Percentiles rank a stretch among this genome's conserved stretches.
These are phyloP conservation scores for Caenorhabditis angaria DNA, from an alignment of 2,888 invertebrate species.

Conservation along the genomic window DNA sequence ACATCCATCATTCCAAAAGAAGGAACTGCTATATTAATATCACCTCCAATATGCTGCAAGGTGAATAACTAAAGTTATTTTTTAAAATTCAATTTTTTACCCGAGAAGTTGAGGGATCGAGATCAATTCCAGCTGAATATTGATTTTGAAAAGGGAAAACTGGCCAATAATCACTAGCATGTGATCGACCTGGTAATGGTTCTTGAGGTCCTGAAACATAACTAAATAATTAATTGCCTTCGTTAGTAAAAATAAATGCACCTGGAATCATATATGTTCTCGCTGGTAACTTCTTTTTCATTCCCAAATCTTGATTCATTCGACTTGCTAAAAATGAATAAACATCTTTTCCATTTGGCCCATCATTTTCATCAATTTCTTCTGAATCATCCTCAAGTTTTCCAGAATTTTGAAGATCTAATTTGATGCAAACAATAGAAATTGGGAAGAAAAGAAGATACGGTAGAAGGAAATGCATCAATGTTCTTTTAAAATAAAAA, in stretches of 20 bases:
- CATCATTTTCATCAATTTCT: constrained; percentile 15
- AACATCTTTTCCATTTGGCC: constrained; percentile 21
- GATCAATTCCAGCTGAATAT: constrained; percentile 61
- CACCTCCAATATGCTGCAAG: constrained; percentile 65
- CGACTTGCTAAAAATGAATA: constrained; percentile 55
- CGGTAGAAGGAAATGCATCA: no score
- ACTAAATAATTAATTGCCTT: no score
- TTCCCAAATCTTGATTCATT: constrained; percentile 54
- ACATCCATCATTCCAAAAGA: constrained; percentile 65
- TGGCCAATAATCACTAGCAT: constrained; percentile 62
- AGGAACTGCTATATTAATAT: constrained; percentile 63
- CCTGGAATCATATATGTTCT: constrained; percentile 52
- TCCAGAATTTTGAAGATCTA: no score
- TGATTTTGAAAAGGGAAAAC: constrained; percentile 64
- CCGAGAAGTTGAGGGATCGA: constrained; percentile 65
- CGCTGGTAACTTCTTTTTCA: constrained; percentile 40
- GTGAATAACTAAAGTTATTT: no score
- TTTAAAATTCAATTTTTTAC: constrained; percentile 21
- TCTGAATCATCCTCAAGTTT: no score
- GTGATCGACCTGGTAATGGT: constrained; percentile 62
- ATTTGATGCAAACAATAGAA: no score
- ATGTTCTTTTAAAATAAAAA: no score
- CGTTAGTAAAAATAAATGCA: no score
- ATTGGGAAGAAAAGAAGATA: no score
- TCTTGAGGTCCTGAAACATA: constrained; percentile 65